Evolutionary conservation across 53 echinoderm and acorn worm species (phyloP), one percentile per base, ranked within the genome.

Genomic region (Crossaster papposus): DNA sequence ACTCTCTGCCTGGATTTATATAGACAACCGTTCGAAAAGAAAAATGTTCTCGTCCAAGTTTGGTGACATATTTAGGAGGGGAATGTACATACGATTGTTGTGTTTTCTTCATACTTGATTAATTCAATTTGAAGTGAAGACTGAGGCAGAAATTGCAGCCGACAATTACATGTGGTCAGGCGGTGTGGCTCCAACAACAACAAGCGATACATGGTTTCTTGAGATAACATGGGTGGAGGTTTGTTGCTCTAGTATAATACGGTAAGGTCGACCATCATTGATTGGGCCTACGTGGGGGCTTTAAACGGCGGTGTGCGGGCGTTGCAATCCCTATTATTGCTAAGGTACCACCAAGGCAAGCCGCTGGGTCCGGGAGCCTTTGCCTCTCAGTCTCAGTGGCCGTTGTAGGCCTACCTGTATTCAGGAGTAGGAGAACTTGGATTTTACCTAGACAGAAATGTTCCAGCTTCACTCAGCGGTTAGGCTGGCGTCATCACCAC

Each of bases 201-300:
- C 44, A 58, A 58, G 72, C 52, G 85, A 71, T 85, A 85, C 85
- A 85, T 85, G 85, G 72, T 51, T 85, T 52, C 54, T 51, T 72
- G 55, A 73, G 73, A 85, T 85, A 85, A 73, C 85, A 83, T 31
- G 85, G 73, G 52, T n/a, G 4, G 22, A 22, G 85, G 72, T 85
- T 85, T 85, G 85, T 85, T 85, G 73, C 85, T 72, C 31, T 73
- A 72, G 85, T 72, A 85, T 85, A 85, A 85, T 85, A 85, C 53
- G 51, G 73, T 30, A 85, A 85, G 85, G 85, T 85, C 82, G 85
- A 30, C 72, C 53, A 73, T 73, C 85, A 72, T 54, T 85, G 85
- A 71, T 72, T 72, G 20, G 52, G 29, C 23, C 33, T 83, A 68
- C 36, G 64, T 64, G 38, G 54, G 31, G 72, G 33, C 31, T 83